Percentiles rank a stretch among this genome's conserved stretches.
Conservation (phyloP, 2,797 vertebrate species). For the Pelodytes ibericus region DNA sequence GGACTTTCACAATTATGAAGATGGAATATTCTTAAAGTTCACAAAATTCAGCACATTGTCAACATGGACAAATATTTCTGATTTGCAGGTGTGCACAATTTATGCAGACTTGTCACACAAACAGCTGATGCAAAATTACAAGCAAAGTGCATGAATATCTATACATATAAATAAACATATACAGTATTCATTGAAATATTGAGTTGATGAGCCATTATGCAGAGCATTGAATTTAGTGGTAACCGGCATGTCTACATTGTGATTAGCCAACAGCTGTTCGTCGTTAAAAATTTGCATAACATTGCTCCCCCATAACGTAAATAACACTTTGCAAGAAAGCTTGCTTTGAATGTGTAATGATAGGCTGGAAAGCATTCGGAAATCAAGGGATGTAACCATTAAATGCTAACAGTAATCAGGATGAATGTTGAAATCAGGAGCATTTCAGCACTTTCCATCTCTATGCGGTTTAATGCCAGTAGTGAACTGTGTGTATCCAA, state of each 20-base stretch:
- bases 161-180: conserved; percentile 51
- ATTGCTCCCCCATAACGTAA: conserved; percentile 51
- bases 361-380: conserved; percentile 46
- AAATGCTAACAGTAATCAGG: conserved; percentile 55
- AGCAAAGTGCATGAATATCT: conserved; percentile 44
- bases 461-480: conserved; percentile 63
- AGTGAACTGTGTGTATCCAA: conserved; percentile 62
- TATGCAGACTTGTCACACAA: conserved; percentile 39
- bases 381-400: conserved; percentile 61
- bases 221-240: conserved; percentile 48
- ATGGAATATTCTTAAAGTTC: not conserved
- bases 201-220: conserved; percentile 55
- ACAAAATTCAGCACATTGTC: conserved; percentile 1
- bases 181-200: conserved; percentile 49
- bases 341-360: conserved; percentile 59
- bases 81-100: conserved; percentile 50
- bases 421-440: conserved; percentile 61
- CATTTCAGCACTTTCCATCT: conserved; percentile 63
- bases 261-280: conserved; percentile 52
- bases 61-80: conserved; percentile 40
- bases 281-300: conserved; percentile 55
- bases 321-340: conserved; percentile 40
- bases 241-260: conserved; percentile 51
- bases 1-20: too few relatives aligned
- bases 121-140: conserved; percentile 44